Percentiles rank a stretch among this genome's conserved stretches.
phyloP scores from a whole-genome alignment of 2,113 vertebrate genomes.

The Carassius carassius region DNA sequence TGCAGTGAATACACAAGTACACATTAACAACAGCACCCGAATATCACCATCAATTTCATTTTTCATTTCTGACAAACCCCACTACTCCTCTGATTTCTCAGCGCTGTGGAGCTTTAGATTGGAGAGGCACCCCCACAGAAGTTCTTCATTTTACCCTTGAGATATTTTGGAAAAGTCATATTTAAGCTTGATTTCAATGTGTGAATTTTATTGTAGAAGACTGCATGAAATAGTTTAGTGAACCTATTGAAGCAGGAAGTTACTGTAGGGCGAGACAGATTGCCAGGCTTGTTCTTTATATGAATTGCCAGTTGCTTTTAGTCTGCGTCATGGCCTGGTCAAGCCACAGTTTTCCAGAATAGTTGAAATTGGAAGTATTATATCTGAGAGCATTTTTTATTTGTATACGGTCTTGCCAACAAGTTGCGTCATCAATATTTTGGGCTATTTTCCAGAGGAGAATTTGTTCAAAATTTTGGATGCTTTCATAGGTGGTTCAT shows the following conservation, averaged over 20 bases:
- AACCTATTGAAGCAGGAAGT: background rate
- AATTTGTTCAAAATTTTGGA: background rate
- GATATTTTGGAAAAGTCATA: background rate
- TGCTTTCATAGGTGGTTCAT: background rate
- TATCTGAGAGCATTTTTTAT: background rate
- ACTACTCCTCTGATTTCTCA: background rate
- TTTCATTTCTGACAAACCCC: too few species aligned
- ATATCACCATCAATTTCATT: too few species aligned
- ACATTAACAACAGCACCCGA: too few species aligned
- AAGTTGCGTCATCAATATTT: background rate
- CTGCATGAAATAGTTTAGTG: background rate
- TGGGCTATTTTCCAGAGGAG: background rate
- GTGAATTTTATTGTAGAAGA: too few species aligned
- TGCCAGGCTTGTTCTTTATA: background rate
- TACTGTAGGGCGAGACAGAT: too few species aligned
- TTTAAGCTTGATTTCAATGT: background rate
- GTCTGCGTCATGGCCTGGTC: background rate
- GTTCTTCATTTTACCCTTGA: too few species aligned
- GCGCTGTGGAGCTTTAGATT: too few species aligned
- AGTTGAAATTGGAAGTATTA: background rate
- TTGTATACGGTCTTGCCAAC: background rate
- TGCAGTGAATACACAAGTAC: background rate
- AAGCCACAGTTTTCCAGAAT: background rate
- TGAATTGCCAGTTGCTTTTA: background rate
- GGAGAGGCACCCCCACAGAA: too few species aligned